Conservation (phyloP, 2,113 vertebrate genomes). For the Xiphophorus maculatus region DNA sequence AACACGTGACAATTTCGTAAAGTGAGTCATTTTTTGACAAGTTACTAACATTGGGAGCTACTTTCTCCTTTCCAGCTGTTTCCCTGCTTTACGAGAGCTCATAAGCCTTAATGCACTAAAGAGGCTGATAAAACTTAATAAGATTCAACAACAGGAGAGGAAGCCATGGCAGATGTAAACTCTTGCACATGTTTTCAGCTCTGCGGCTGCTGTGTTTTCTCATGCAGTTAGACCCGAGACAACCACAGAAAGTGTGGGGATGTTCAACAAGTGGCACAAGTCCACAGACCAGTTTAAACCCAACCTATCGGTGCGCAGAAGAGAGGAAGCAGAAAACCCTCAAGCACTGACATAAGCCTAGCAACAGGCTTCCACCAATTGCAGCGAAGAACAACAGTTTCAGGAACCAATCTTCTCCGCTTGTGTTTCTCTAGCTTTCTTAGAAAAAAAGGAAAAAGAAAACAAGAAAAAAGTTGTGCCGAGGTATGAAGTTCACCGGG, state of each 20-base stretch:
- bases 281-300: slow-evolving; percentile 77
- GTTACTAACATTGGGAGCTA: slow-evolving; percentile 19
- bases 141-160: slow-evolving; percentile 45
- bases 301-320: slow-evolving; percentile 80
- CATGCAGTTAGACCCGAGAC: slow-evolving; percentile 52
- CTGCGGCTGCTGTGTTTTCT: slow-evolving; percentile 64
- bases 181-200: slow-evolving; percentile 36
- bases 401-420: slow-evolving; percentile 77
- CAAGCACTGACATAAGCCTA: slow-evolving; percentile 82
- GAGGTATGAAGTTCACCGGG: slow-evolving; percentile 72
- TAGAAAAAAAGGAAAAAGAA: slow-evolving; percentile 40
- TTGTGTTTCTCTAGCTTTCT: slow-evolving; percentile 57
- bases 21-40: slow-evolving; percentile 14
- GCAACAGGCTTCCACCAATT: slow-evolving; percentile 83
- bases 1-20: slow-evolving; percentile 10
- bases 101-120: slow-evolving; percentile 46
- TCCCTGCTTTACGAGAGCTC: slow-evolving; percentile 26
- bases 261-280: slow-evolving; percentile 83
- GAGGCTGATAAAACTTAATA: slow-evolving; percentile 51
- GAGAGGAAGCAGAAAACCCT: slow-evolving; percentile 75
- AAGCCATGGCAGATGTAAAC: slow-evolving; percentile 41
- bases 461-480: slow-evolving; percentile 58
- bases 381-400: slow-evolving; percentile 82
- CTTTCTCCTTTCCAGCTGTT: slow-evolving; percentile 38
- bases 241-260: slow-evolving; percentile 71